Conservation (phyloP, 2,888 invertebrate genomes). For the Acleris laterana region DNA sequence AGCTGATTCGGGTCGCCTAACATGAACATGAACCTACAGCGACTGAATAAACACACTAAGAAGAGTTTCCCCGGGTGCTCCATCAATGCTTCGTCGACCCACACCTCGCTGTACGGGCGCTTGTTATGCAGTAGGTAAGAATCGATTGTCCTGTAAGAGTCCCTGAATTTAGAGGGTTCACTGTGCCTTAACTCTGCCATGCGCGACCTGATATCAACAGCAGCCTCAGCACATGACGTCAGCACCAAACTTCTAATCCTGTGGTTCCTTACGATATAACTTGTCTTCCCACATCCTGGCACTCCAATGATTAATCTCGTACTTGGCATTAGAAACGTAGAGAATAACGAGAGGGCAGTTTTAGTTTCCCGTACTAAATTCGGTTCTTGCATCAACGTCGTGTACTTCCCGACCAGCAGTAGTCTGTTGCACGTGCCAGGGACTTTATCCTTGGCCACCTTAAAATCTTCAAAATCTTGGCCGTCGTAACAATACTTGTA, state of each 20-base stretch:
- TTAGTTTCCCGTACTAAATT: slow-evolving; percentile 22
- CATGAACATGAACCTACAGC: slow-evolving; percentile 12
- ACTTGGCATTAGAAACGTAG: slow-evolving; percentile 15
- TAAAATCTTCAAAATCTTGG: slow-evolving; percentile 18
- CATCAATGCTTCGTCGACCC: slow-evolving; percentile 35
- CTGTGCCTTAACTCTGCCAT: slow-evolving; percentile 10
- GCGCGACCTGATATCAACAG: slow-evolving; percentile 29
- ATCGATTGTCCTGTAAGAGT: slow-evolving; percentile 30
- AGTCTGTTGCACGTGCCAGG: slow-evolving; percentile 14
- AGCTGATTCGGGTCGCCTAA: slow-evolving; percentile 35
- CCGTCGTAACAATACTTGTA: slow-evolving; percentile 35
- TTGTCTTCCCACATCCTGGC: slow-evolving; percentile 34
- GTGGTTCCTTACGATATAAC: slow-evolving; percentile 25
- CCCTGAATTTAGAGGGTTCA: slow-evolving; percentile 1
- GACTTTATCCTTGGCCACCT: neutral
- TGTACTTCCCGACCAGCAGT: slow-evolving; percentile 32
- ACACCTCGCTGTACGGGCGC: neutral
- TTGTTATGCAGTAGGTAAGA: slow-evolving; percentile 27
- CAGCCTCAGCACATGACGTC: slow-evolving; percentile 31
- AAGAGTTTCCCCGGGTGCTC: slow-evolving; percentile 34
- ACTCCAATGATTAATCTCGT: slow-evolving; percentile 24
- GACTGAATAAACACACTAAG: slow-evolving; percentile 29
- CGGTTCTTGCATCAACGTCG: slow-evolving; percentile 30
- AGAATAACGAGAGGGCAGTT: neutral
- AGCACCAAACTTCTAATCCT: slow-evolving; percentile 17